phyloP scores from a whole-genome alignment of 2,888 invertebrate species.

The Sceliomorpha sp. region DNA sequence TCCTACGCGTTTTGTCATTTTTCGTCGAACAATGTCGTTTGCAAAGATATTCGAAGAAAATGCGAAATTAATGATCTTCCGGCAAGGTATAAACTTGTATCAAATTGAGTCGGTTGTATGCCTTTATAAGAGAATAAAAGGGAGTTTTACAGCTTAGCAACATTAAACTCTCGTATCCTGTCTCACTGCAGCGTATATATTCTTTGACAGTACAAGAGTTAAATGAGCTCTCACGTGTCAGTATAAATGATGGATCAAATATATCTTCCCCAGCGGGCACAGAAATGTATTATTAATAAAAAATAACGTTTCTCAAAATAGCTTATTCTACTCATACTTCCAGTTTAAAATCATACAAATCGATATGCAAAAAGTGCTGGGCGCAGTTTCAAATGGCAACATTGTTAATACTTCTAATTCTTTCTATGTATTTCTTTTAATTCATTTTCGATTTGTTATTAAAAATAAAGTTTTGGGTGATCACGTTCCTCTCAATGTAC shows the following conservation, averaged over 20 bases:
- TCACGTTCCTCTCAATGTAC: no score
- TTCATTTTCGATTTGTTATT: no score
- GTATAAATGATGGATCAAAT: conserved; percentile 12
- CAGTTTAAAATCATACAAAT: no score
- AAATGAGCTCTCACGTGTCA: conserved; percentile 40
- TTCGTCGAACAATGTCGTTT: conserved; percentile 13
- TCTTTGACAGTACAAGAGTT: conserved; percentile 38
- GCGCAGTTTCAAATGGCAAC: no score
- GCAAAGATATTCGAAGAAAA: conserved; percentile 6
- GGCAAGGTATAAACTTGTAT: conserved; percentile 38
- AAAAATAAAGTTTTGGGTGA: no score
- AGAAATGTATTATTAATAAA: no score
- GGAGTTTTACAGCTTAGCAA: conserved; percentile 40
- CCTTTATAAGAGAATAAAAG: conserved; percentile 44
- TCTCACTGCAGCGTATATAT: conserved; percentile 14
- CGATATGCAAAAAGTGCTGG: no score
- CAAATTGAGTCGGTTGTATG: conserved; percentile 39
- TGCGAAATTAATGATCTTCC: conserved; percentile 33
- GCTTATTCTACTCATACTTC: no score
- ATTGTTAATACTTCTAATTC: no score
- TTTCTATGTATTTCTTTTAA: no score
- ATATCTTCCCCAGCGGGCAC: neutral
- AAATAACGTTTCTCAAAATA: no score
- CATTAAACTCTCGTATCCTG: conserved; percentile 44
- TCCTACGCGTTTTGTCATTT: conserved; percentile 5